phyloP scores from a whole-genome alignment of 2,113 vertebrate genomes.

The Sciurus niger region DNA sequence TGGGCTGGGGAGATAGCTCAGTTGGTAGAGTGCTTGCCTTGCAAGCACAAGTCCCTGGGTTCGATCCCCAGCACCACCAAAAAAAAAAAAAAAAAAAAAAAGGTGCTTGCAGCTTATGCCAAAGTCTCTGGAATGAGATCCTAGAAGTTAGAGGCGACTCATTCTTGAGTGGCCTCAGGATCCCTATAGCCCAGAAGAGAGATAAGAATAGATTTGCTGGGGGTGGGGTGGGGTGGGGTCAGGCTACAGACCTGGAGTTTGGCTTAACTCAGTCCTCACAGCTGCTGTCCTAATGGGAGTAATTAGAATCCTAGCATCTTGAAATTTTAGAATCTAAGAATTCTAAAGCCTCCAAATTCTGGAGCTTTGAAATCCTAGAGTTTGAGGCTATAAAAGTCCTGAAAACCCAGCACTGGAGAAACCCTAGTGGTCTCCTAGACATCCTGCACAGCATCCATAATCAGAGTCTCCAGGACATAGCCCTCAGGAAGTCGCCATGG shows the following conservation, averaged over 20 bases:
- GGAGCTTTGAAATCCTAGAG: not conserved
- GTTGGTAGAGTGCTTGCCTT: too few species aligned
- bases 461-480: not conserved
- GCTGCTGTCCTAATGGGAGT: not conserved
- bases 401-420: not conserved
- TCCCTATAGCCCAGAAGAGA: not conserved
- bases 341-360: not conserved
- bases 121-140: not conserved
- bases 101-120: not conserved
- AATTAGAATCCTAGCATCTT: not conserved
- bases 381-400: not conserved
- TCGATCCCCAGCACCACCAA: too few species aligned
- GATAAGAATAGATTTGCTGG: not conserved
- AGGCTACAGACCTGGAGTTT: not conserved
- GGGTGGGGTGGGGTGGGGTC: not conserved
- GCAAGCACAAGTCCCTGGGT: too few species aligned
- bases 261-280: not conserved
- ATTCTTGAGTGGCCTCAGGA: not conserved
- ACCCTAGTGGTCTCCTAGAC: not conserved
- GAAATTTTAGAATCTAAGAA: slow-evolving; percentile 29
- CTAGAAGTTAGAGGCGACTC: not conserved
- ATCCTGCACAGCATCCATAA: not conserved
- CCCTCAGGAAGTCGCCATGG: not conserved
- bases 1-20: too few species aligned
- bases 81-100: too few species aligned